A percentile compares a stretch with the other conserved stretches of the same genome.
phyloP scores from a whole-genome alignment of 2,888 invertebrate species.

The Drosophila mettleri region DNA sequence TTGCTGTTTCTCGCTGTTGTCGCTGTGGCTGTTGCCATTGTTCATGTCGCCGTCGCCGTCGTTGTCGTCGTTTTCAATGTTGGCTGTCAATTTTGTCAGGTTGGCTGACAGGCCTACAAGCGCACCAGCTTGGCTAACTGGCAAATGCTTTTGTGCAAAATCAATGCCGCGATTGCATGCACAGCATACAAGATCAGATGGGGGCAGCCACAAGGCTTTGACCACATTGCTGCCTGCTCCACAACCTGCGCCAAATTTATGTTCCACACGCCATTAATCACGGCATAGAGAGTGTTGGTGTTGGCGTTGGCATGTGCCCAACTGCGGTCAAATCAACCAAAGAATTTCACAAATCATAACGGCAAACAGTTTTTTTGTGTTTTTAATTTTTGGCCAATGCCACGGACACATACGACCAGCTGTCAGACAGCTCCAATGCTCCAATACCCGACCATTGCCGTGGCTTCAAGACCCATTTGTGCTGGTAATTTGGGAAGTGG shows the following conservation, averaged over 20 bases:
- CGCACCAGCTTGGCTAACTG: slow-evolving; percentile 64
- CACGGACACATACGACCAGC: slow-evolving; percentile 53
- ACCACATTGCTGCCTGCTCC: slow-evolving; percentile 17
- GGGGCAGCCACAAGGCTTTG: slow-evolving; percentile 16
- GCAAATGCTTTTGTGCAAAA: slow-evolving; percentile 49
- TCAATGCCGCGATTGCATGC: slow-evolving; percentile 53
- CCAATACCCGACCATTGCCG: slow-evolving; percentile 1
- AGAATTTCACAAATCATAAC: slow-evolving; percentile 70
- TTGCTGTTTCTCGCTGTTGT: slow-evolving; percentile 6
- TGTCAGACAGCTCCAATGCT: slow-evolving; percentile 5
- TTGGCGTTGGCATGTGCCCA: slow-evolving; percentile 52
- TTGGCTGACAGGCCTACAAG: slow-evolving; percentile 74
- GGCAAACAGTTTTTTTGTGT: slow-evolving; percentile 47
- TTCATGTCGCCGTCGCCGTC: slow-evolving; percentile 29
- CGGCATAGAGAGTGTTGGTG: slow-evolving; percentile 57
- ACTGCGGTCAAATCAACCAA: slow-evolving; percentile 48
- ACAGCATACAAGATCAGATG: slow-evolving; percentile 55
- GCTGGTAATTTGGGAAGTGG: slow-evolving; percentile 78
- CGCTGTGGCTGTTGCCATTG: slow-evolving; percentile 35
- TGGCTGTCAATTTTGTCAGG: slow-evolving; percentile 80
- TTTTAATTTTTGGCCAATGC: slow-evolving; percentile 45
- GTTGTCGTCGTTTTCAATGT: slow-evolving; percentile 70
- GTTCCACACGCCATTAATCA: slow-evolving; percentile 72
- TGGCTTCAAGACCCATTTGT: slow-evolving; percentile 38
- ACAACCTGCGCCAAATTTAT: slow-evolving; percentile 66